Base-by-base conservation (phyloP, 1,140 invertebrate species). In the Theocolax elegans region DNA sequence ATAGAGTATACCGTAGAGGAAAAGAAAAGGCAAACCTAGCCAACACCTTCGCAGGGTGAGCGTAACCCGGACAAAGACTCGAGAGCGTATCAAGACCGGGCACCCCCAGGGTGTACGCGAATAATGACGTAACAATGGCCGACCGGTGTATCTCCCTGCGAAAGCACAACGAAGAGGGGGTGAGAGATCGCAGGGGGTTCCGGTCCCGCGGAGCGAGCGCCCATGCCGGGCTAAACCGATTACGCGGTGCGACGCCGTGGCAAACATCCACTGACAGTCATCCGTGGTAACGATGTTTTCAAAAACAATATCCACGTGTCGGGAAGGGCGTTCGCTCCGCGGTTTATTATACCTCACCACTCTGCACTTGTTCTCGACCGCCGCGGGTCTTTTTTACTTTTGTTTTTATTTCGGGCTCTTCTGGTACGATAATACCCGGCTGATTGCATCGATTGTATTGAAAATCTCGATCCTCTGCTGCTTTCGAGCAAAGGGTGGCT, bases 41-140 rank as follows among this genome's bases (percentile, higher is more conserved):
- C 48, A 19, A 6, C 31, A 4, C 31, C 31, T 35, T 35, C 4
- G 31, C 31, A 35, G 10, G 10, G 31, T 10, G 10, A 35, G n/a
- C n/a, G n/a, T n/a, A 51, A 51, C 27, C 49, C 19, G 23, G 23
- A 12, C 48, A 19, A 6, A 4, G 4, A 4, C 31, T 35, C 10
- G 10, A 10, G 4, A 35, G 10, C 4, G 31, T 10, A 35, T 6
- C 48, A 17, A 10, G 7, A 15, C 13, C 19, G 59, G 76, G 70
- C 72, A 73, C 67, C 65, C 73, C 77, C 63, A 69, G 65, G 63
- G 74, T 73, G 79, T 76, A 79, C 74, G 76, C 79, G 81, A 85
- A 82, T 85, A 85, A 86, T 85, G 81, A 86, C 78, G 81, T 80
- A 85, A 86, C 85, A 85, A 85, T 86, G 81, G 81, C 77, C 68